phyloP scores from a whole-genome alignment of 1,140 invertebrate genomes.

The Pseudomyrmex concolor region DNA sequence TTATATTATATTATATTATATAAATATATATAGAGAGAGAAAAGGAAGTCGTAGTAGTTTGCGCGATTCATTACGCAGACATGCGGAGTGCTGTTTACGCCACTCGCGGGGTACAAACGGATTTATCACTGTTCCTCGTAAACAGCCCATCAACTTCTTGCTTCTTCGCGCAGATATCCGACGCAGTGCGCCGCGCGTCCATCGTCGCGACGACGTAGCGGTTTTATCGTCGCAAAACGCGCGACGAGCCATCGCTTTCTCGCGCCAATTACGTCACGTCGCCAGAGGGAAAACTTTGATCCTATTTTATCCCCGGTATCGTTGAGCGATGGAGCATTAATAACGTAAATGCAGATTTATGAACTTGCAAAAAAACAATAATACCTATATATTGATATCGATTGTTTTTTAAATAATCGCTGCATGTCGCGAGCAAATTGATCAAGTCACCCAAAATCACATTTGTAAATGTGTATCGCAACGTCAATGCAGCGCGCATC shows the following conservation, averaged over 20 bases:
- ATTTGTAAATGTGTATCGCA: background rate
- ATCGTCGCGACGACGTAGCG: background rate
- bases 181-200: background rate
- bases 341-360: conserved; percentile 39
- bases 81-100: conserved; percentile 42
- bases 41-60: conserved; percentile 26
- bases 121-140: conserved; percentile 58
- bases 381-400: too few species aligned
- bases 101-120: background rate
- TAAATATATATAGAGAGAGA: too few species aligned
- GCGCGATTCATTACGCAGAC: conserved; percentile 55
- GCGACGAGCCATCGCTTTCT: conserved; percentile 29
- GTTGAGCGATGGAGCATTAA: conserved; percentile 5
- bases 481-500: background rate
- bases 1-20: too few species aligned
- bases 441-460: background rate
- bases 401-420: conserved; percentile 12
- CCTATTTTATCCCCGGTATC: conserved; percentile 9
- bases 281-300: conserved; percentile 19
- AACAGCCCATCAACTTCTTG: conserved; percentile 61
- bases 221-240: conserved; percentile 39
- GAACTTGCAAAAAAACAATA: background rate
- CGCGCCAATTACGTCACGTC: conserved; percentile 31
- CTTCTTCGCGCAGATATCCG: conserved; percentile 50
- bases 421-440: background rate